These are phyloP conservation scores for Oscheius onirici DNA, from an alignment of 2,888 invertebrate genomes.

Conservation along the genomic window DNA sequence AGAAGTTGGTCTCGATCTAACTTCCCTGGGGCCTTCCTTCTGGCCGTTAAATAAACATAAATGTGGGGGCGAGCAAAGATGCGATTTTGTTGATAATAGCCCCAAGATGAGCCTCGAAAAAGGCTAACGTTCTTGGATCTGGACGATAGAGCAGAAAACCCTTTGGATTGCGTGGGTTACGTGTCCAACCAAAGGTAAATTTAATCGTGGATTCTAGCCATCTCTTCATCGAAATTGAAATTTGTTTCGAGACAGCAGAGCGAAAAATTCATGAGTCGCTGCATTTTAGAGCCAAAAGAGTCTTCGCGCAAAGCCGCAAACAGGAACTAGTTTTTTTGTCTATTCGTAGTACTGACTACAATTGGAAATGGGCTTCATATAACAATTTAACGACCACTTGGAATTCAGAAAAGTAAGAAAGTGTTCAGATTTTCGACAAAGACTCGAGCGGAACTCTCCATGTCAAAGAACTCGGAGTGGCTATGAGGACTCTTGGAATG, in stretches of 20 bases:
- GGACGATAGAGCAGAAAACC: too few relatives aligned
- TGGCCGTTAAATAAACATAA: not conserved
- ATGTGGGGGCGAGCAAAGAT: not conserved
- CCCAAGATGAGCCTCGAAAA: not conserved
- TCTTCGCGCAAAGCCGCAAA: not conserved
- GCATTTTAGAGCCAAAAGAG: not conserved
- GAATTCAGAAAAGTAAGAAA: not conserved
- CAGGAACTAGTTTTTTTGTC: not conserved
- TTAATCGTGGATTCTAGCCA: too few relatives aligned
- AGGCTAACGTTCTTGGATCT: too few relatives aligned
- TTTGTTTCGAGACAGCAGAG: too few relatives aligned
- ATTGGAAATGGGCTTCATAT: not conserved
- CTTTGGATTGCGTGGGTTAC: too few relatives aligned
- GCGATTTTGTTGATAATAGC: not conserved
- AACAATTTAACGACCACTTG: not conserved
- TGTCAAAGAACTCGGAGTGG: conserved; percentile 71
- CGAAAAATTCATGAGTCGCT: not conserved
- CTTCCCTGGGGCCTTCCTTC: too few relatives aligned
- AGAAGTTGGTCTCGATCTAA: too few relatives aligned
- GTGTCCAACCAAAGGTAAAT: too few relatives aligned
- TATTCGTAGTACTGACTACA: not conserved
- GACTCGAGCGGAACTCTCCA: conserved; percentile 72
- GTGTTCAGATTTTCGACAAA: conserved; percentile 69
- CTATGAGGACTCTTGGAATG: conserved; percentile 71
- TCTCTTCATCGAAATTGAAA: too few relatives aligned